These are phyloP conservation scores for Bradypodion ventrale DNA, from an alignment of 2,797 vertebrate genomes.

Conservation along the genomic window DNA sequence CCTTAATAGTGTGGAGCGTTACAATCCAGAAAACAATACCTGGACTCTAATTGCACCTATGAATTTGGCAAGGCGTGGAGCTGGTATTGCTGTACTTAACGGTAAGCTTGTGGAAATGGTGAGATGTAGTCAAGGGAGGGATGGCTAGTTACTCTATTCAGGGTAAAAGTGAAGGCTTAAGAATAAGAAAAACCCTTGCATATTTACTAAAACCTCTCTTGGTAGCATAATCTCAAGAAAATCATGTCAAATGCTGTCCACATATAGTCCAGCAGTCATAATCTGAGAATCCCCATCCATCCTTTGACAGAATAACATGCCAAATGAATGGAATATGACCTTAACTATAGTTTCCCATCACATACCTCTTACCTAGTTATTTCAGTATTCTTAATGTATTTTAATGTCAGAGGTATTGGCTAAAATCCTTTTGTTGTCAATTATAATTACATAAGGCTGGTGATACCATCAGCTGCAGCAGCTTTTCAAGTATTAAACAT, in stretches of 20 bases:
- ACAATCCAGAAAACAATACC: conserved; percentile 94
- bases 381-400: not conserved
- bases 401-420: not conserved
- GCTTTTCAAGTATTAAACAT: no score
- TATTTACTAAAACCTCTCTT: not conserved
- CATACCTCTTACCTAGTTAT: not conserved
- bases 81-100: conserved; percentile 86
- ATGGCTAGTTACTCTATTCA: not conserved
- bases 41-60: conserved; percentile 94
- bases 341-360: not conserved
- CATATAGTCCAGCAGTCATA: not conserved
- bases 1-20: conserved; percentile 93
- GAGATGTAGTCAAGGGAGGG: not conserved
- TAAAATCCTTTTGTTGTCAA: no score
- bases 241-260: not conserved
- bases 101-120: conserved; percentile 72
- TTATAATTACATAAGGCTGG: no score
- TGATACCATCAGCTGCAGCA: no score
- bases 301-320: not conserved
- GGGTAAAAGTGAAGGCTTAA: not conserved
- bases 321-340: not conserved
- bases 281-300: not conserved
- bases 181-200: not conserved
- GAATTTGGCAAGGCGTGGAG: conserved; percentile 95
- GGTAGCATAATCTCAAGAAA: not conserved